These are phyloP conservation scores for Trachurus trachurus DNA, from an alignment of 2,797 vertebrate genomes.

Conservation along the genomic window DNA sequence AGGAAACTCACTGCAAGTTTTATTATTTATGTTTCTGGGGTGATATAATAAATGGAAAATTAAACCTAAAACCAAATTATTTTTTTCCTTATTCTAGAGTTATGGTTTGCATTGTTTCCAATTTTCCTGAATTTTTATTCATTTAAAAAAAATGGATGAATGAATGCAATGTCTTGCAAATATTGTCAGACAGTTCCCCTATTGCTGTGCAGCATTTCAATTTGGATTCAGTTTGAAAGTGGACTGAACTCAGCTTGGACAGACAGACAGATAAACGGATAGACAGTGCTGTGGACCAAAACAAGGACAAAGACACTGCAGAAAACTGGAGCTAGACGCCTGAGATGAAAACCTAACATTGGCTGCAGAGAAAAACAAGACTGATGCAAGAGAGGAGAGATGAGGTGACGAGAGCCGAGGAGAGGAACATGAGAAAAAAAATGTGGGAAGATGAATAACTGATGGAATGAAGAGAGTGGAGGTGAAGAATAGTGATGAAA, in stretches of 20 bases:
- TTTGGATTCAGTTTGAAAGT: constrained; percentile 42
- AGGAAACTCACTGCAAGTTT: background rate
- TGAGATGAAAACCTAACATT: constrained; percentile 49
- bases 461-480: constrained; percentile 12
- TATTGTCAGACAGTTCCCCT: background rate
- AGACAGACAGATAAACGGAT: constrained; percentile 41
- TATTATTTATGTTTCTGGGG: too few relatives aligned
- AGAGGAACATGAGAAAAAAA: background rate
- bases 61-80: too few relatives aligned
- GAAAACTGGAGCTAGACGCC: constrained; percentile 51
- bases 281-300: constrained; percentile 40
- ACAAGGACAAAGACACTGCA: constrained; percentile 44
- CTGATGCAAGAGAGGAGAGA: constrained; percentile 50
- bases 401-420: constrained; percentile 9
- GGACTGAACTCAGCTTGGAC: constrained; percentile 50
- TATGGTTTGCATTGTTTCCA: background rate
- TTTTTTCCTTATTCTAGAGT: background rate
- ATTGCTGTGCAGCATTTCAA: constrained; percentile 11
- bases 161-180: background rate
- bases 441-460: constrained; percentile 26
- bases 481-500: constrained; percentile 15
- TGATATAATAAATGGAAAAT: too few relatives aligned
- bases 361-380: constrained; percentile 42
- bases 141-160: background rate
- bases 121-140: background rate